phyloP scores from a whole-genome alignment of 2,888 invertebrate species.

The Branchinecta sandiegonensis region DNA sequence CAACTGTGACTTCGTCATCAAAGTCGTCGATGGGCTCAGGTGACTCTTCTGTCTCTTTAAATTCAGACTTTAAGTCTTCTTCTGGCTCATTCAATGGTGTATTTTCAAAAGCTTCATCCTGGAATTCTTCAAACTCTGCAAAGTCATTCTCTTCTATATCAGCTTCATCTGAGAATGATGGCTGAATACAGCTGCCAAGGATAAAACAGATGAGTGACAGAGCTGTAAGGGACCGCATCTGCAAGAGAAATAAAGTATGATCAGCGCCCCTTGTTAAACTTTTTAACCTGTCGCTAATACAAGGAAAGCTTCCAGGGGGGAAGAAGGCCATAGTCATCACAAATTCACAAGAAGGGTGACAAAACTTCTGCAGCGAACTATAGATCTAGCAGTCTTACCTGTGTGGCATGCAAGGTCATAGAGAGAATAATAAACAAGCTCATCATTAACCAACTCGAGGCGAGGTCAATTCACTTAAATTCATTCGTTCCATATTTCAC shows the following conservation, averaged over 20 bases:
- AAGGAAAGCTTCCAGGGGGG: too few species aligned
- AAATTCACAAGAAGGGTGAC: too few species aligned
- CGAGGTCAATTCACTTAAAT: not conserved
- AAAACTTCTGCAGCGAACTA: slow-evolving; percentile 2
- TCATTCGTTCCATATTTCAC: too few species aligned
- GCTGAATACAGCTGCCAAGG: too few species aligned
- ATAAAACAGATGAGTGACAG: too few species aligned
- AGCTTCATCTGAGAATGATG: too few species aligned
- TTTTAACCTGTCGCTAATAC: too few species aligned
- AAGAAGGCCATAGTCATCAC: too few species aligned
- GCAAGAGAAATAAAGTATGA: too few species aligned
- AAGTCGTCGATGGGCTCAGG: slow-evolving; percentile 28
- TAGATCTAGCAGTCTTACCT: slow-evolving; percentile 7
- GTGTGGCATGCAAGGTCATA: not conserved
- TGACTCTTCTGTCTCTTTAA: slow-evolving; percentile 36
- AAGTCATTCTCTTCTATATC: slow-evolving; percentile 69
- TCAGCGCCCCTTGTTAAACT: too few species aligned
- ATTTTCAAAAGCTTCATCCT: slow-evolving; percentile 36
- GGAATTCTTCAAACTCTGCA: slow-evolving; percentile 83
- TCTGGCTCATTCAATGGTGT: not conserved
- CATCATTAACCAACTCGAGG: too few species aligned
- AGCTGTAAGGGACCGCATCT: too few species aligned
- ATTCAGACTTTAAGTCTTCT: slow-evolving; percentile 1
- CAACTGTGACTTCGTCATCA: slow-evolving; percentile 47
- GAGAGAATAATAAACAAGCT: not conserved